Evolutionary conservation across 2,113 vertebrate species (phyloP).

Genomic region (Chelonoidis abingdonii): DNA sequence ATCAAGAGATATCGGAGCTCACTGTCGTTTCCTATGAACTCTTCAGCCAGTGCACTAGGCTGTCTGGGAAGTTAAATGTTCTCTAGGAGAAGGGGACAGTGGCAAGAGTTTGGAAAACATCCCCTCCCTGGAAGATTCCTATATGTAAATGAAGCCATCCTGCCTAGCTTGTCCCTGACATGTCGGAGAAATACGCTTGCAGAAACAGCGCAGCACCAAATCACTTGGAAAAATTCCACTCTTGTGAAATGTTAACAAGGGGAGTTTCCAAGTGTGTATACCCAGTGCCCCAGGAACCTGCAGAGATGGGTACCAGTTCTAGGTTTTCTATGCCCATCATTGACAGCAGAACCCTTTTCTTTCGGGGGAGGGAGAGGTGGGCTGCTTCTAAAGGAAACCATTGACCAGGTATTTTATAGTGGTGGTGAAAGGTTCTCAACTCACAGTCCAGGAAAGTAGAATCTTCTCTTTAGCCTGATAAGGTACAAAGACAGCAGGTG

Average conservation of each 20-base stretch:
- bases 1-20: slow-evolving; percentile 26
- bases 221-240: not conserved
- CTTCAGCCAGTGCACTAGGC: not conserved
- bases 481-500: not conserved
- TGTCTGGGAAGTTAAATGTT: not conserved
- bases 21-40: rapidly evolving
- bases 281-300: not conserved
- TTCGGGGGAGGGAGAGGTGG: not conserved
- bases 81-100: not conserved
- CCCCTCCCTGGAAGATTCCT: not conserved
- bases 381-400: not conserved
- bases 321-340: not conserved
- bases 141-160: slow-evolving; percentile 2
- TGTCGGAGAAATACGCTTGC: not conserved
- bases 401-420: not conserved
- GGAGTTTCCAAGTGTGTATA: not conserved
- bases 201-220: not conserved
- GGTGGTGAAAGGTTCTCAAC: not conserved
- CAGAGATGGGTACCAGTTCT: not conserved
- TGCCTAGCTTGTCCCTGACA: not conserved
- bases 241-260: not conserved
- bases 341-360: not conserved
- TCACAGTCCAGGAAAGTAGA: not conserved
- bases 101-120: not conserved
- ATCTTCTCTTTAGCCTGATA: not conserved